A percentile compares a stretch with the other conserved stretches of the same genome.
These are phyloP conservation scores for Biston stratarius DNA, from an alignment of 2,888 invertebrate genomes.

Conservation along the genomic window DNA sequence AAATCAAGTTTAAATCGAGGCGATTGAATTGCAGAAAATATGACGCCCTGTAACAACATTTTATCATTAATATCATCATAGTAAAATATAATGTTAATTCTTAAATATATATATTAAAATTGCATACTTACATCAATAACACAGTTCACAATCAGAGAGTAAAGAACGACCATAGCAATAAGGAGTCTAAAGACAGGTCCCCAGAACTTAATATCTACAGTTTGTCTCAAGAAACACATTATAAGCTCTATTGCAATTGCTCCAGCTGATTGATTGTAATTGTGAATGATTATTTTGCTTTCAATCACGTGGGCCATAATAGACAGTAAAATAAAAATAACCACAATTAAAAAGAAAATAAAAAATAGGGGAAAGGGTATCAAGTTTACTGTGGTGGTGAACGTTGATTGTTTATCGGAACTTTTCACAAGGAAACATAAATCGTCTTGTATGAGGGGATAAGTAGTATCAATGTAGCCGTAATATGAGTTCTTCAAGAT, in stretches of 20 bases:
- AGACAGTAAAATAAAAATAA: constrained; percentile 59
- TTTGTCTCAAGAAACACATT: constrained; percentile 78
- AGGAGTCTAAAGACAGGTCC: constrained; percentile 72
- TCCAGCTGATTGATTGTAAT: constrained; percentile 56
- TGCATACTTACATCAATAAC: constrained; percentile 76
- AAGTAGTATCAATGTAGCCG: constrained; percentile 82
- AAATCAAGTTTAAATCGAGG: constrained; percentile 69
- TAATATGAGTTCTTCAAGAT: constrained; percentile 82
- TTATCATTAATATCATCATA: neutral
- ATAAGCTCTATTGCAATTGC: constrained; percentile 66
- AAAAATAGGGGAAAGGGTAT: constrained; percentile 67
- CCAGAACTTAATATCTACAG: constrained; percentile 69
- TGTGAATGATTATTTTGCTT: constrained; percentile 56
- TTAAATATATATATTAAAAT: no score
- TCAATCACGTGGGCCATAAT: constrained; percentile 65
- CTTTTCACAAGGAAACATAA: constrained; percentile 85
- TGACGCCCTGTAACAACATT: constrained; percentile 70
- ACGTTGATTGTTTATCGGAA: constrained; percentile 77
- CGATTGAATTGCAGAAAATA: constrained; percentile 77
- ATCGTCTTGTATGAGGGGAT: constrained; percentile 83
- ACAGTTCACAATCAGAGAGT: constrained; percentile 76
- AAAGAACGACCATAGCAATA: constrained; percentile 67
- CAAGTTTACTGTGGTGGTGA: constrained; percentile 72
- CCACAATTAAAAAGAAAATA: constrained; percentile 62
- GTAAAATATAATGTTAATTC: neutral